phyloP scores from a whole-genome alignment of 2,113 vertebrate genomes.

The Leucopternis melanops region DNA sequence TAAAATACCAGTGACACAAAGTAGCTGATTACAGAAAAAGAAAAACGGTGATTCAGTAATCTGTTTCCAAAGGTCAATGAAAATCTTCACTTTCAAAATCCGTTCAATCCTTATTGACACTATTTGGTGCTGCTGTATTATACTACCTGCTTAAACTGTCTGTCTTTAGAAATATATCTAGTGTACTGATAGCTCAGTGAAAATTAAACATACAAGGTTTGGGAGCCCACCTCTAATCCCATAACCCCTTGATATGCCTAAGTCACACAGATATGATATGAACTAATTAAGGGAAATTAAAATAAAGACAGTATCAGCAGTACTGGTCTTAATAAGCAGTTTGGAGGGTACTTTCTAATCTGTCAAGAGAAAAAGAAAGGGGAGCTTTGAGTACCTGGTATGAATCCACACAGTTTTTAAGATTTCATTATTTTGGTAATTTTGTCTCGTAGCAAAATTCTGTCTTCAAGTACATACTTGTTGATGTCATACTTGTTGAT shows the following conservation, averaged over 20 bases:
- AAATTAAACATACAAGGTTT: background rate
- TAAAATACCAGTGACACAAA: background rate
- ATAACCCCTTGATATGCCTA: background rate
- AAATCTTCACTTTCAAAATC: background rate
- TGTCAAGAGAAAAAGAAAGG: background rate
- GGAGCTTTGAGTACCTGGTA: background rate
- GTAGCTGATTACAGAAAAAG: background rate
- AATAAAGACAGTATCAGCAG: background rate
- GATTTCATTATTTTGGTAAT: background rate
- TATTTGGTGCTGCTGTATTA: background rate
- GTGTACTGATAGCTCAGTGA: background rate
- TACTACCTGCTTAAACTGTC: background rate
- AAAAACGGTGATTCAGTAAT: background rate
- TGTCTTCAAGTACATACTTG: background rate
- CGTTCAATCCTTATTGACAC: background rate
- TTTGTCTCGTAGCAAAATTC: background rate
- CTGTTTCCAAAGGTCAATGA: background rate
- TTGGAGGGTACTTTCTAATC: background rate
- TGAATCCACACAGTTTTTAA: background rate
- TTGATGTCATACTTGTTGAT: background rate
- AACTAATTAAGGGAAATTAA: background rate
- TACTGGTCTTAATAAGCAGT: background rate
- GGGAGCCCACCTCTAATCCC: background rate
- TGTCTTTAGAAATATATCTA: background rate
- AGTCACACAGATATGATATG: background rate